phyloP scores from a whole-genome alignment of 53 echinoderm and acorn worm species.

The Pentamera pediparva region DNA sequence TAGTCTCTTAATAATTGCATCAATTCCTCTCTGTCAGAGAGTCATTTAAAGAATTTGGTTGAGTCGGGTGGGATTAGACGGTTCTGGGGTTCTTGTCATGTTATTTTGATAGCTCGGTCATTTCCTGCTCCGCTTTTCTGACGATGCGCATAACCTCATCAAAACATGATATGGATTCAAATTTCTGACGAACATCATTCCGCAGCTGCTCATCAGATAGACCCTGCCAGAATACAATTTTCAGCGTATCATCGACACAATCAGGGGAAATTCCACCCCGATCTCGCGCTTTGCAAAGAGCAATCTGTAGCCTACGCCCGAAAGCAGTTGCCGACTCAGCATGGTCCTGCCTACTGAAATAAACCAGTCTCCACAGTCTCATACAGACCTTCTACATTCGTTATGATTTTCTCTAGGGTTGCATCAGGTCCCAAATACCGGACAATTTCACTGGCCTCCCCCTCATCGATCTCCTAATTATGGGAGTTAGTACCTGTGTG shows the following conservation, averaged over 20 bases:
- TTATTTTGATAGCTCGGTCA: not conserved
- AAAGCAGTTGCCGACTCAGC: not conserved
- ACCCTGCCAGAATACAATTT: conserved; percentile 2
- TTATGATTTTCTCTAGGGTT: too few relatives aligned
- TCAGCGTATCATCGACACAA: not conserved
- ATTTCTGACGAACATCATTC: not conserved
- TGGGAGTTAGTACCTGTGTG: too few relatives aligned
- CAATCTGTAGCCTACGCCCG: not conserved
- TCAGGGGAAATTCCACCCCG: not conserved
- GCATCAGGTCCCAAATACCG: not conserved
- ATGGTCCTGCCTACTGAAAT: not conserved
- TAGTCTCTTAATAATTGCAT: not conserved
- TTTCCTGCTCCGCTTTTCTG: not conserved
- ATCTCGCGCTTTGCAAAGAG: not conserved
- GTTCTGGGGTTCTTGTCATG: not conserved
- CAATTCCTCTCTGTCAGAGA: not conserved
- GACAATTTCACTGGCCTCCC: too few relatives aligned
- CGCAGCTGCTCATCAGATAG: not conserved
- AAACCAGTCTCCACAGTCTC: conserved; percentile 3
- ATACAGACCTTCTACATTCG: conserved; percentile 1
- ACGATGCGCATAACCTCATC: not conserved
- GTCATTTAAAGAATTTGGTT: not conserved
- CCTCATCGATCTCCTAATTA: not conserved
- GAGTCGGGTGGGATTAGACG: not conserved
- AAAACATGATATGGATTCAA: not conserved